A percentile compares a stretch with the other conserved stretches of the same genome.
Evolutionary conservation across 2,888 invertebrate species (phyloP).

Genomic region (Leucophenga montana): DNA sequence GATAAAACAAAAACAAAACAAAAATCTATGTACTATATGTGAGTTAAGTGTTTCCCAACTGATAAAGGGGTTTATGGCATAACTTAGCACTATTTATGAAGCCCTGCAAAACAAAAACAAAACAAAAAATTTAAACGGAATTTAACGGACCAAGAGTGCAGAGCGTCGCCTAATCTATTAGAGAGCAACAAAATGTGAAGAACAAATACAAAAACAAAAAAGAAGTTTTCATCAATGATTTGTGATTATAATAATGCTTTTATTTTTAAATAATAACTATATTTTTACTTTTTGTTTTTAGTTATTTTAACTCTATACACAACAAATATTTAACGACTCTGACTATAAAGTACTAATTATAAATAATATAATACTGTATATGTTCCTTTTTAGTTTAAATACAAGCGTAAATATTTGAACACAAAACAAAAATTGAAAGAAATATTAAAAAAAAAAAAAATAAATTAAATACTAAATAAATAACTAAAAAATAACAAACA

Average conservation of each 20-base stretch:
- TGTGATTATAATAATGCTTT: constrained; percentile 63
- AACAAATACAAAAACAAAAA: constrained; percentile 45
- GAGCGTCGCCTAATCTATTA: constrained; percentile 67
- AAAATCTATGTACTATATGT: not conserved
- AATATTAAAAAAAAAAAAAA: too few relatives aligned
- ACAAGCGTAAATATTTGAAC: constrained; percentile 32
- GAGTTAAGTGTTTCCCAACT: constrained; percentile 1
- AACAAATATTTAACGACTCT: constrained; percentile 57
- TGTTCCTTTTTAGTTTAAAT: constrained; percentile 68
- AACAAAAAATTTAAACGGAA: constrained; percentile 59
- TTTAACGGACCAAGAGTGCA: constrained; percentile 70
- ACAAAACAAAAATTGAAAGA: constrained; percentile 38
- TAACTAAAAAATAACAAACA: constrained; percentile 55
- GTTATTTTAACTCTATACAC: constrained; percentile 46
- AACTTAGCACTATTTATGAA: constrained; percentile 19
- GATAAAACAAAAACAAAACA: too few relatives aligned
- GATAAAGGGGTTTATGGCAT: not conserved
- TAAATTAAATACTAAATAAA: constrained; percentile 45
- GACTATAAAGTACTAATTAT: constrained; percentile 55
- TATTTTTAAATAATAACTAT: constrained; percentile 16
- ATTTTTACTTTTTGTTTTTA: constrained; percentile 34
- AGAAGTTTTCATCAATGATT: constrained; percentile 71
- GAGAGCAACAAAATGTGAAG: constrained; percentile 29
- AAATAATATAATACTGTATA: constrained; percentile 58
- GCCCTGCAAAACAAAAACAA: constrained; percentile 20